Conservation (phyloP, 2,888 invertebrate species). For the Odontothrips loti region DNA sequence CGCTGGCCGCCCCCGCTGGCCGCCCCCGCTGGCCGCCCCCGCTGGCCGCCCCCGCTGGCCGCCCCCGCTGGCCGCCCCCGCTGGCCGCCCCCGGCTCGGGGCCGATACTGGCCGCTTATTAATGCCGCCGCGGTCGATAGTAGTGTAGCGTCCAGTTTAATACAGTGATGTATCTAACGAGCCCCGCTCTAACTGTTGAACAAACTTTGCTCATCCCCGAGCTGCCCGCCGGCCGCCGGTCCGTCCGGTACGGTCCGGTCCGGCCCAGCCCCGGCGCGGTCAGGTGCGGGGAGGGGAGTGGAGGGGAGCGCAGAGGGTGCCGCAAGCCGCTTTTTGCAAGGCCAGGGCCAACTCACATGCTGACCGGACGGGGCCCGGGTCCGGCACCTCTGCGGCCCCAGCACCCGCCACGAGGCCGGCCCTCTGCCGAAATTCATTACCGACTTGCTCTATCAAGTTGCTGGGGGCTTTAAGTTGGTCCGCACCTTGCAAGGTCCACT, state of each 20-base stretch:
- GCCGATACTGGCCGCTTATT: neutral
- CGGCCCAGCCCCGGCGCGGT: neutral
- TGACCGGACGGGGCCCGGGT: neutral
- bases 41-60: neutral
- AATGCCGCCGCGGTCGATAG: neutral
- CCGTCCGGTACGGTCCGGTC: neutral
- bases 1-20: neutral
- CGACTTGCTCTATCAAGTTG: conserved; percentile 24
- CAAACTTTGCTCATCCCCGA: conserved; percentile 18
- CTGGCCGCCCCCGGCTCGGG: neutral
- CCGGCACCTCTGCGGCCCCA: too few relatives aligned
- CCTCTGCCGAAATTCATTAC: neutral
- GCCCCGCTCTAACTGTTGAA: neutral
- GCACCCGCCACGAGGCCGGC: neutral
- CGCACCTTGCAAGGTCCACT: neutral
- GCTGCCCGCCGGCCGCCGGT: neutral
- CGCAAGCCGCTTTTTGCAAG: conserved; percentile 3
- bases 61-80: neutral
- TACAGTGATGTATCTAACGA: conserved; percentile 17
- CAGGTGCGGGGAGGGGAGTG: too few relatives aligned
- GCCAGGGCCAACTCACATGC: neutral
- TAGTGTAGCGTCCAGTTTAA: neutral
- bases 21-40: neutral
- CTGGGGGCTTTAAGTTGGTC: neutral
- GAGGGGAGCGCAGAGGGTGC: too few relatives aligned